A percentile compares a stretch with the other conserved stretches of the same genome.
Conservation (phyloP, 2,797 vertebrate genomes). For the Tokudaia muenninki region DNA sequence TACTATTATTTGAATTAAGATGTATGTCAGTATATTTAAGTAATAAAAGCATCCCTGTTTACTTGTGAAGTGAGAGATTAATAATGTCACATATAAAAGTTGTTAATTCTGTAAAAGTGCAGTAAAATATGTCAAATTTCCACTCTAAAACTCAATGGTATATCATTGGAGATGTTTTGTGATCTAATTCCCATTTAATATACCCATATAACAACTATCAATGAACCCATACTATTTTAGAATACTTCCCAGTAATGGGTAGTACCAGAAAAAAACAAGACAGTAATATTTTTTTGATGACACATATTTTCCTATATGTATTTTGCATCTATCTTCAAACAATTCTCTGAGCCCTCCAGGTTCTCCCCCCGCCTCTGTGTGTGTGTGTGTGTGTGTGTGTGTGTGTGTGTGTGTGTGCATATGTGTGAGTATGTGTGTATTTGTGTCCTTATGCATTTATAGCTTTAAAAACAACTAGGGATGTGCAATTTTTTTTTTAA, state of each 20-base stretch:
- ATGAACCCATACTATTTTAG: constrained; percentile 24
- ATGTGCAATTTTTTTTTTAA: constrained; percentile 21
- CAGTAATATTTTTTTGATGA: constrained; percentile 4
- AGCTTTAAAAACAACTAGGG: constrained; percentile 50
- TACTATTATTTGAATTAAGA: not conserved
- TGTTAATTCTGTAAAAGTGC: constrained; percentile 42
- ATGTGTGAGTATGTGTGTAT: not conserved
- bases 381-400: not conserved
- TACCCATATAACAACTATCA: constrained; percentile 21
- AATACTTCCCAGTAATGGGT: not conserved
- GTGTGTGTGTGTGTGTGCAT: not conserved
- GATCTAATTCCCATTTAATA: not conserved
- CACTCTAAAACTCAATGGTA: not conserved
- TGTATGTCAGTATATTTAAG: constrained; percentile 1
- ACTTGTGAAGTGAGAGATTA: constrained; percentile 4
- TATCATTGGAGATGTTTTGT: not conserved
- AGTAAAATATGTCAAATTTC: not conserved
- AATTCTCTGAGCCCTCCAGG: not conserved
- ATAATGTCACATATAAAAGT: constrained; percentile 14
- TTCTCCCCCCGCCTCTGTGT: fast-evolving
- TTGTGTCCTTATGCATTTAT: constrained; percentile 30
- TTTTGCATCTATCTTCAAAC: constrained; percentile 42
- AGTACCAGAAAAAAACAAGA: constrained; percentile 23
- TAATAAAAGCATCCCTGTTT: not conserved
- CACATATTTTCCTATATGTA: not conserved